Evolutionary conservation across 53 echinoderm and acorn worm species (phyloP).

Genomic region (Echinarachnius parma): DNA sequence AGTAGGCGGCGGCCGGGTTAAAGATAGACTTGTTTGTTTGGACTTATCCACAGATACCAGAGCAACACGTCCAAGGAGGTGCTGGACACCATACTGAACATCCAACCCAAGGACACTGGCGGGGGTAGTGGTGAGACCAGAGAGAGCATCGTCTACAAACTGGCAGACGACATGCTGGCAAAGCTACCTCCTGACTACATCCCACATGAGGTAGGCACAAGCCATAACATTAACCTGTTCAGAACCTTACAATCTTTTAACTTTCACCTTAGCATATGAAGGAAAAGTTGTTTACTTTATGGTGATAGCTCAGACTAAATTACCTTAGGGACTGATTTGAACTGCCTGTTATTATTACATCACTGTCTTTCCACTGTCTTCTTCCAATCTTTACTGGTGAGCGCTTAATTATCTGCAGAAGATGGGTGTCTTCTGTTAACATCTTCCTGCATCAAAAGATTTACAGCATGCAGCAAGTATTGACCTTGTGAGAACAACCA

Average conservation of each 20-base stretch:
- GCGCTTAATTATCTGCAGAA: slow-evolving; percentile 85
- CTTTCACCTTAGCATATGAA: too few species aligned
- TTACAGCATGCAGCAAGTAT: slow-evolving; percentile 98
- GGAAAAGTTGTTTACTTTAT: too few species aligned
- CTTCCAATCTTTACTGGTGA: slow-evolving; percentile 84
- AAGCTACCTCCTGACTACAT: slow-evolving; percentile 85
- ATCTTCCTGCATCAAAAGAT: slow-evolving; percentile 98
- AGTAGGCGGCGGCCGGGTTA: too few species aligned
- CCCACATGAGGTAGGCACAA: slow-evolving; percentile 73
- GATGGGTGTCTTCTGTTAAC: slow-evolving; percentile 99
- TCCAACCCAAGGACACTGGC: slow-evolving; percentile 96
- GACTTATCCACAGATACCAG: slow-evolving; percentile 84
- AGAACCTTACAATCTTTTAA: too few species aligned
- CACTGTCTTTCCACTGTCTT: too few species aligned
- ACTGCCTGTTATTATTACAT: too few species aligned
- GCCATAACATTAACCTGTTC: too few species aligned
- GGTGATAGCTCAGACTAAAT: too few species aligned
- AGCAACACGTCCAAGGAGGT: slow-evolving; percentile 95
- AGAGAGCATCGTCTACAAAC: slow-evolving; percentile 82
- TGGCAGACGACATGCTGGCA: slow-evolving; percentile 93
- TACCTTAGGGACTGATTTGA: too few species aligned
- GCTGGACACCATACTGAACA: slow-evolving; percentile 90
- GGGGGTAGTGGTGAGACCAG: slow-evolving; percentile 98
- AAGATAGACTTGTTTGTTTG: too few species aligned
- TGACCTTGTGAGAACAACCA: slow-evolving; percentile 78